These are phyloP conservation scores for Himalopsyche japonica DNA, from an alignment of 2,888 invertebrate genomes.

Conservation along the genomic window DNA sequence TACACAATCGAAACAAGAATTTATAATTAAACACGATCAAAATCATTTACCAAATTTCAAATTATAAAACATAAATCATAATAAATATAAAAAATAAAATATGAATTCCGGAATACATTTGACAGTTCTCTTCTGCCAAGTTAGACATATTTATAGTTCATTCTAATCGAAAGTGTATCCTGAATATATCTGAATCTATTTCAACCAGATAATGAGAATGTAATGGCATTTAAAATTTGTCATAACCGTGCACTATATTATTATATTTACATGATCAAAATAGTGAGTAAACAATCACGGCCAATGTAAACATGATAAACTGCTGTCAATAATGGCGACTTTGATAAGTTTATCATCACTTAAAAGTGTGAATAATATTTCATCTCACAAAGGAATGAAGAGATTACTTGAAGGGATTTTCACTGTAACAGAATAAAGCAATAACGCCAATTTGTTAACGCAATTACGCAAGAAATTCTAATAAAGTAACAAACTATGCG, in stretches of 20 bases:
- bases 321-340: neutral
- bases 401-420: neutral
- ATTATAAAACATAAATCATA: no score
- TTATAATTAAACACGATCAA: no score
- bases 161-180: no score
- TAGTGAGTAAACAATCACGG: neutral
- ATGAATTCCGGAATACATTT: no score
- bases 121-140: no score
- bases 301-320: neutral
- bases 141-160: no score
- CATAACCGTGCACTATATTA: neutral
- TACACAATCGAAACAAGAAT: no score
- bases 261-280: neutral
- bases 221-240: no score
- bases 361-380: neutral
- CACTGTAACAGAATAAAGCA: neutral
- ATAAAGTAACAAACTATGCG: neutral
- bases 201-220: no score
- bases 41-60: no score
- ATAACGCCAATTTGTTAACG: conserved; percentile 1
- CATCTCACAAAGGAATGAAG: neutral
- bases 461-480: conserved; percentile 10
- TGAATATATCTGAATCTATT: no score
- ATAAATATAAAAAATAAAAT: no score
- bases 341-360: neutral